These are phyloP conservation scores for Eristalis tenax DNA, from an alignment of 2,888 invertebrate species.

Conservation along the genomic window DNA sequence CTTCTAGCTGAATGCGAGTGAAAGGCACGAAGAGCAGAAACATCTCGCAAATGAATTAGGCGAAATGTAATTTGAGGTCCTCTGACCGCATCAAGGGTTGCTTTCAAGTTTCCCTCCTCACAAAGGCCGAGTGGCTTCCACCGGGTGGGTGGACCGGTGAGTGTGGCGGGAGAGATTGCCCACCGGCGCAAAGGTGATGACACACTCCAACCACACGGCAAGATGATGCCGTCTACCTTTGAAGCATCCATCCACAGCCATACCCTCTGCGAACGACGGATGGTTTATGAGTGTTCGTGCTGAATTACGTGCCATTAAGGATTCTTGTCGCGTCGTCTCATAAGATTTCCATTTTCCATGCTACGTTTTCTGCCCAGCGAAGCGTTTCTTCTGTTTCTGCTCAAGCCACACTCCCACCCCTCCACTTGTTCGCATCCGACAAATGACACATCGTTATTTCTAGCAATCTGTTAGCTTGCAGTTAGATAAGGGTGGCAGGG, in stretches of 20 bases:
- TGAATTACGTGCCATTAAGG: conserved; percentile 58
- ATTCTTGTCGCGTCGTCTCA: conserved; percentile 57
- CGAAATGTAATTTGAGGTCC: conserved; percentile 26
- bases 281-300: conserved; percentile 59
- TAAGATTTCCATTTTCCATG: conserved; percentile 42
- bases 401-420: background rate
- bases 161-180: background rate
- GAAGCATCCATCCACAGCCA: background rate
- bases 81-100: conserved; percentile 3
- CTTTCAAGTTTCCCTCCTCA: conserved; percentile 4
- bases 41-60: conserved; percentile 37
- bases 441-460: conserved; percentile 44
- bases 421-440: background rate
- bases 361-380: conserved; percentile 7
- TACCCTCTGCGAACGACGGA: background rate
- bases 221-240: conserved; percentile 48
- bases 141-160: background rate
- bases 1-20: background rate
- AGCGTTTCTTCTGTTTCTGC: conserved; percentile 11
- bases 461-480: conserved; percentile 46
- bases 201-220: conserved; percentile 26
- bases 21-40: background rate
- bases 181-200: conserved; percentile 30
- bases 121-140: background rate
- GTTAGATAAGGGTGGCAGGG: background rate